Percentiles rank a stretch among this genome's conserved stretches.
These are phyloP conservation scores for Sebastes fasciatus DNA, from an alignment of 2,113 vertebrate species.

Conservation along the genomic window DNA sequence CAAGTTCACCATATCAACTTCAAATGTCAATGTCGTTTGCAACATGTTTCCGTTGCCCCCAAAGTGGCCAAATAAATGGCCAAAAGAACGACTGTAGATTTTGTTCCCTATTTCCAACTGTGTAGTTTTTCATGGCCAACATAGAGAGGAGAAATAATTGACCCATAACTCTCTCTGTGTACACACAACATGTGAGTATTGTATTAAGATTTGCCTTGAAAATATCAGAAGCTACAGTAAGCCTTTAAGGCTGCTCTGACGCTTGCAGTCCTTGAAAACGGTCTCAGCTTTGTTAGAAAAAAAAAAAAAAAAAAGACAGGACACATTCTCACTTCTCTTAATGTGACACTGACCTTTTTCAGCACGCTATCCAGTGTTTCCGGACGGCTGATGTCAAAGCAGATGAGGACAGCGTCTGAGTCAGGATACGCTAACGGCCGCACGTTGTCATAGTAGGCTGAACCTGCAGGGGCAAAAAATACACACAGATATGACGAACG, in stretches of 20 bases:
- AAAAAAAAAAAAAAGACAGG: not conserved
- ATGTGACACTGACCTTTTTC: conserved; percentile 79
- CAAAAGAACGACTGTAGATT: too few relatives aligned
- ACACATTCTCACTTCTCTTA: conserved; percentile 36
- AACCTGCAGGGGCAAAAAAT: conserved; percentile 58
- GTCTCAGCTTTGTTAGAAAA: not conserved
- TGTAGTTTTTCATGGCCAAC: not conserved
- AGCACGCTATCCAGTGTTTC: conserved; percentile 80
- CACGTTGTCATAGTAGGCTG: conserved; percentile 82
- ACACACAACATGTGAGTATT: not conserved
- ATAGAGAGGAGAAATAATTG: not conserved
- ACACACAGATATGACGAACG: conserved; percentile 26
- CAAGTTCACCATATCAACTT: too few relatives aligned
- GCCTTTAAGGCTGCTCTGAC: not conserved
- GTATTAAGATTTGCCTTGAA: not conserved
- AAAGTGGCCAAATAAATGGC: too few relatives aligned
- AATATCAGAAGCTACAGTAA: not conserved
- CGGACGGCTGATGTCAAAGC: conserved; percentile 82
- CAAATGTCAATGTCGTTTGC: too few relatives aligned
- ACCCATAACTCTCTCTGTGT: not conserved
- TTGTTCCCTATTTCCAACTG: too few relatives aligned
- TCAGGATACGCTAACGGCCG: conserved; percentile 79
- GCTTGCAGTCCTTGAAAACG: not conserved
- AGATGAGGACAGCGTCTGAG: conserved; percentile 81
- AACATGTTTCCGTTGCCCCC: too few relatives aligned